phyloP scores from a whole-genome alignment of 2,113 vertebrate genomes.

The Bombycilla garrulus region DNA sequence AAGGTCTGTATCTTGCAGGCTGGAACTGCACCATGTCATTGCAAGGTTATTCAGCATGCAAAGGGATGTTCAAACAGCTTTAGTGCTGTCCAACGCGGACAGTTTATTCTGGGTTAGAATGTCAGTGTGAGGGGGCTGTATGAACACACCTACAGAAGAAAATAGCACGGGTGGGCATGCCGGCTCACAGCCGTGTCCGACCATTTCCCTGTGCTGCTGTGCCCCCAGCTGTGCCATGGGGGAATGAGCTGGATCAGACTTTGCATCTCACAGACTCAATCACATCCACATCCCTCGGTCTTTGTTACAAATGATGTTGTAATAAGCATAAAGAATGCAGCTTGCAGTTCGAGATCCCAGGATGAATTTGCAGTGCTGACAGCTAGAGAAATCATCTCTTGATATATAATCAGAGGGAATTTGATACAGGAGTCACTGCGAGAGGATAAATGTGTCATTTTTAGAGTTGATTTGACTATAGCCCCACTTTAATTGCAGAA shows the following conservation, averaged over 20 bases:
- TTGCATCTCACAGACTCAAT: neutral
- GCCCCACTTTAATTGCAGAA: constrained; percentile 64
- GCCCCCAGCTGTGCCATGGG: neutral
- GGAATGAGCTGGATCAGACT: neutral
- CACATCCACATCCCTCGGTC: neutral
- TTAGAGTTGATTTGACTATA: constrained; percentile 38
- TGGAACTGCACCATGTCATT: neutral
- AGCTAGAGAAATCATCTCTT: constrained; percentile 58
- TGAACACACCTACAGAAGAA: neutral
- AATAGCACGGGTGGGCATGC: accelerated
- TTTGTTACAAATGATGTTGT: constrained; percentile 27
- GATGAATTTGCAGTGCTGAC: constrained; percentile 50
- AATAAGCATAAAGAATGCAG: constrained; percentile 66
- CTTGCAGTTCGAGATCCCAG: constrained; percentile 51
- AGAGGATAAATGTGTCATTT: constrained; percentile 60
- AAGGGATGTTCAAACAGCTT: neutral
- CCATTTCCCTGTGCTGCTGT: neutral
- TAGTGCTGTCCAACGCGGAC: neutral
- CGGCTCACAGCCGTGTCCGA: neutral
- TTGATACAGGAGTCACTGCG: constrained; percentile 21
- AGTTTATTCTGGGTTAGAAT: neutral
- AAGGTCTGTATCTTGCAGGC: neutral
- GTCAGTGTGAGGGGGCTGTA: neutral
- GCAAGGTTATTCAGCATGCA: neutral
- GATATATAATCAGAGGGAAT: constrained; percentile 59